These are phyloP conservation scores for Argynnis bischoffii DNA, from an alignment of 2,888 invertebrate species.

Conservation along the genomic window DNA sequence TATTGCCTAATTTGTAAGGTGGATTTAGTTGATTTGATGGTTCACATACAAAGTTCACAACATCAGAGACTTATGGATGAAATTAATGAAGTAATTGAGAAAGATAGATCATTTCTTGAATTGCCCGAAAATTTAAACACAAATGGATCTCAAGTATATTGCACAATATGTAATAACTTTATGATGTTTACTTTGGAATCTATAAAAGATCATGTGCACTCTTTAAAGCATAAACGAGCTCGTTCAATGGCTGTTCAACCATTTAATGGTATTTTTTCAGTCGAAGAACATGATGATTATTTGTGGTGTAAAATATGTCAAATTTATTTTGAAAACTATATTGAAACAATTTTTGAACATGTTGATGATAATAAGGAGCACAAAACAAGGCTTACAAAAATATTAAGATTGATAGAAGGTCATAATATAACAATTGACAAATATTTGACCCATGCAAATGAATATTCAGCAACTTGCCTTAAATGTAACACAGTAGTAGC, in stretches of 20 bases:
- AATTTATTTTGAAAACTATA: slow-evolving; percentile 55
- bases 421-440: slow-evolving; percentile 54
- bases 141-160: slow-evolving; percentile 40
- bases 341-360: slow-evolving; percentile 57
- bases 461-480: slow-evolving; percentile 53
- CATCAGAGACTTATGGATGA: slow-evolving; percentile 43
- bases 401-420: slow-evolving; percentile 50
- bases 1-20: slow-evolving; percentile 49
- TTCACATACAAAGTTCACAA: slow-evolving; percentile 44
- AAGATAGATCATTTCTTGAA: slow-evolving; percentile 52
- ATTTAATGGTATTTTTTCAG: slow-evolving; percentile 58
- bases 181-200: slow-evolving; percentile 43
- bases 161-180: slow-evolving; percentile 49
- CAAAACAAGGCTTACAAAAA: slow-evolving; percentile 45
- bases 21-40: slow-evolving; percentile 31
- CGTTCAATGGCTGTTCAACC: slow-evolving; percentile 56
- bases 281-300: slow-evolving; percentile 48
- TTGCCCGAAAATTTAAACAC: slow-evolving; percentile 44
- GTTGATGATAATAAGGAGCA: slow-evolving; percentile 49
- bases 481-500: slow-evolving; percentile 53
- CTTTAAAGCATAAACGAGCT: slow-evolving; percentile 48
- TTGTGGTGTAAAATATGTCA: slow-evolving; percentile 62
- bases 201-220: slow-evolving; percentile 46
- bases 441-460: slow-evolving; percentile 51
- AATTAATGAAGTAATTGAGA: slow-evolving; percentile 44